Evolutionary conservation across 2,888 invertebrate species (phyloP), one percentile per base, ranked within the genome.

Genomic region (Malthinus flaveolus): DNA sequence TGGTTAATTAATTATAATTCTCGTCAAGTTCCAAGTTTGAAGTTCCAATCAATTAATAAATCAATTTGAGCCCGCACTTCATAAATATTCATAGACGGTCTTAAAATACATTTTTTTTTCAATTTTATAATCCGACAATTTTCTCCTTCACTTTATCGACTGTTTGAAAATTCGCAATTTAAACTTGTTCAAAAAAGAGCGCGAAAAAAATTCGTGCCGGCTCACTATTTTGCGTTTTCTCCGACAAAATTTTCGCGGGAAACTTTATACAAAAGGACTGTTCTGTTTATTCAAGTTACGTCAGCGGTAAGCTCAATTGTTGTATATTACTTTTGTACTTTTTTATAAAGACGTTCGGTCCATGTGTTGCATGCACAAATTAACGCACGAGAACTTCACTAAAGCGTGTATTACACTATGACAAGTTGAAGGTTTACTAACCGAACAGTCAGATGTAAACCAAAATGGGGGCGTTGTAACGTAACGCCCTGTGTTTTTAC

Each of bases 341-440:
- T 23, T 23, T 3, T 23, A 23, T 23, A 23, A 23, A 23, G 23
- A 15, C 15, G 39, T 13, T 11, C 13, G 12, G 39, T 39, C 9
- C 59, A 62, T 62, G 56, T 59, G 59, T n/a, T n/a, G n/a, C 58
- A 55, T 54, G 15, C 32, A 42, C 23, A 23, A 15, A 49, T 33
- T 54, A 45, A 44, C 56, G 23, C 23, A 57, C 61, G 51, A 57
- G 56, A 61, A 56, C 56, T 51, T 34, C 52, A 56, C 55, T 50
- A 52, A 46, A 53, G 47, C 62, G 60, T 65, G 59, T 72, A 73
- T 69, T 68, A 66, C 65, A 69, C 69, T 66, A 67, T 65, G 66
- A 70, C 67, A 62, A 63, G 71, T 66, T 67, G 64, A 65, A 65
- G 68, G 68, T 74, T 73, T 71, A 77, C 76, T 77, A 75, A 76